phyloP scores from a whole-genome alignment of 2,113 vertebrate genomes.

The Psettodes erumei region DNA sequence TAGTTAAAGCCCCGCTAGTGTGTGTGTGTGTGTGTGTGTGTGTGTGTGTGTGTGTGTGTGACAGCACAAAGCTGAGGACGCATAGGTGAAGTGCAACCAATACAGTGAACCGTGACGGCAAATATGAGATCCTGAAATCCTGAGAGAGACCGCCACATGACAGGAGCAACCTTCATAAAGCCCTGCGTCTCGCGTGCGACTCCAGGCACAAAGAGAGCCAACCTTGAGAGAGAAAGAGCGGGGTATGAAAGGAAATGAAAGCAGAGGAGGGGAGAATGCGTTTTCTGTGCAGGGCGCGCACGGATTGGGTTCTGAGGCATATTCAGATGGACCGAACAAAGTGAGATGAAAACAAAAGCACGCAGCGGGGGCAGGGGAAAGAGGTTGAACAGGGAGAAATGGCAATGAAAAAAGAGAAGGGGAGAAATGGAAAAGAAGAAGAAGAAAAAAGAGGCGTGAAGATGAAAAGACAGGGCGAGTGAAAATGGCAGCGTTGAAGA shows the following conservation, averaged over 20 bases:
- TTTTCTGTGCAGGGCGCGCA: conserved; percentile 2
- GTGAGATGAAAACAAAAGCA: conserved; percentile 48
- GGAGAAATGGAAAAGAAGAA: background rate
- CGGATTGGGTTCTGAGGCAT: conserved; percentile 33
- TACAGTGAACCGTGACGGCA: conserved; percentile 11
- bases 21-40: background rate
- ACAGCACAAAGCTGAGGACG: background rate
- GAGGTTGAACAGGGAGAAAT: conserved; percentile 8
- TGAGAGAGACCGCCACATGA: conserved; percentile 23
- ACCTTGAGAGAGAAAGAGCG: background rate
- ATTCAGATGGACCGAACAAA: conserved; percentile 27
- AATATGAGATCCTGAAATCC: conserved; percentile 23
- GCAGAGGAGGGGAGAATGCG: background rate
- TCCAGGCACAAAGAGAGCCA: conserved; percentile 12
- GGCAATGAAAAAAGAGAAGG: background rate
- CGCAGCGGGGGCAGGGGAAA: conserved; percentile 20
- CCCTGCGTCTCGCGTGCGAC: conserved; percentile 42
- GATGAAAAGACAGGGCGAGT: background rate
- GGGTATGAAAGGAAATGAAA: conserved; percentile 24
- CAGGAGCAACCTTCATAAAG: conserved; percentile 33
- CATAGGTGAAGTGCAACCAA: conserved; percentile 28
- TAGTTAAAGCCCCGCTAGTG: conserved; percentile 33
- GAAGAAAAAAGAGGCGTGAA: too few relatives aligned
- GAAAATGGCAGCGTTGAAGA: background rate
- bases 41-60: conserved; percentile 6